Evolutionary conservation across 2,888 invertebrate genomes (phyloP).

Genomic region (Sturmia bella): DNA sequence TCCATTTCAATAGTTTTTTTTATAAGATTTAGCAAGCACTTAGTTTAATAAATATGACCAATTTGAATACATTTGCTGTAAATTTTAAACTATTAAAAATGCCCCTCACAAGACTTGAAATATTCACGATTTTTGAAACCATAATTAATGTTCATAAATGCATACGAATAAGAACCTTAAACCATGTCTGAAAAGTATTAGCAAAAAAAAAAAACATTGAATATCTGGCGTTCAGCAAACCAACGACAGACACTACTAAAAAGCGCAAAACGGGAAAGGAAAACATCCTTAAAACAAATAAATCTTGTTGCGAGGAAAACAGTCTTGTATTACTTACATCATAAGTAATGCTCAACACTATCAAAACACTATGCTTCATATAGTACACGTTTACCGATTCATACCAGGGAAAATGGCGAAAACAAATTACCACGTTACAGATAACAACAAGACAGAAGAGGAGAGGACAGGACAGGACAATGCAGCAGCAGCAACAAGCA

Average conservation of each 20-base stretch:
- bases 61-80: too few species aligned
- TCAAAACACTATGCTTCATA: conserved; percentile 12
- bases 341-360: conserved; percentile 19
- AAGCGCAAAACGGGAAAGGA: too few species aligned
- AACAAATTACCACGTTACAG: conserved; percentile 40
- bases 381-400: background rate
- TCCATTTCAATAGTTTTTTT: too few species aligned
- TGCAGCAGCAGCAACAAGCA: background rate
- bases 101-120: conserved; percentile 25
- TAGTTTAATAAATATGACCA: too few species aligned
- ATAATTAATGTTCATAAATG: conserved; percentile 54
- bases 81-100: too few species aligned
- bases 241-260: background rate
- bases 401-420: background rate
- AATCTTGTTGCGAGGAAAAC: conserved; percentile 22
- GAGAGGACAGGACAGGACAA: conserved; percentile 36
- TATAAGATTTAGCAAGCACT: too few species aligned
- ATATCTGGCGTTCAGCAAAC: conserved; percentile 14
- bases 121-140: conserved; percentile 21
- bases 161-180: background rate
- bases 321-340: conserved; percentile 40
- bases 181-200: background rate
- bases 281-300: conserved; percentile 25
- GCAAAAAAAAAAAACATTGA: background rate
- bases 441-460: conserved; percentile 38